These are phyloP conservation scores for Montipora cactus DNA, from an alignment of 64 coral and sea anemone genomes.

Conservation along the genomic window DNA sequence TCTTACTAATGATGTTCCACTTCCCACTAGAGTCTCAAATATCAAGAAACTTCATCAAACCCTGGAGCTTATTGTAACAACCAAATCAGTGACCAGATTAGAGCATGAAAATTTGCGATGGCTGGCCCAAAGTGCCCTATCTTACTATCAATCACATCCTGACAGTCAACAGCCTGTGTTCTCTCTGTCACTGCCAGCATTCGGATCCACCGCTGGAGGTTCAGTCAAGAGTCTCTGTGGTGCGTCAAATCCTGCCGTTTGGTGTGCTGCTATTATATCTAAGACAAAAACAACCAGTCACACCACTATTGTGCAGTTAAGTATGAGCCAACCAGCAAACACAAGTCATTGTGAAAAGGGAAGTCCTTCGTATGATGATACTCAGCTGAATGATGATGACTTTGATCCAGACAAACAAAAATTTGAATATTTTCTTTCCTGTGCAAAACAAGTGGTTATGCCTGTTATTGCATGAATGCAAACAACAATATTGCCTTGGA, in stretches of 20 bases:
- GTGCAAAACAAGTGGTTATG: constrained; percentile 56
- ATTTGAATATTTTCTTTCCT: constrained; percentile 66
- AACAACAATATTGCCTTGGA: not conserved
- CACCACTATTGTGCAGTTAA: constrained; percentile 86
- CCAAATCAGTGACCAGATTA: constrained; percentile 74
- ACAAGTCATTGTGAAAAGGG: not conserved
- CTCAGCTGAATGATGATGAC: constrained; percentile 50
- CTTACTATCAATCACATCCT: constrained; percentile 72
- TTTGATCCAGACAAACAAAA: constrained; percentile 53
- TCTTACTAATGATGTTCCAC: constrained; percentile 22
- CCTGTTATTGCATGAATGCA: constrained; percentile 19
- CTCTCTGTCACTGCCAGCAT: constrained; percentile 89
- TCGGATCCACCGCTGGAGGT: constrained; percentile 73
- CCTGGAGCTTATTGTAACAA: constrained; percentile 80
- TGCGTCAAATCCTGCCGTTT: constrained; percentile 69
- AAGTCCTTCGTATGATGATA: constrained; percentile 22
- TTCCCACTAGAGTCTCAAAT: constrained; percentile 66
- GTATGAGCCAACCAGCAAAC: constrained; percentile 37
- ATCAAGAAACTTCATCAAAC: constrained; percentile 83
- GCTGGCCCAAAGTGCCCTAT: constrained; percentile 73
- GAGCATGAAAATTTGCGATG: constrained; percentile 79
- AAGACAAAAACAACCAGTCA: constrained; percentile 68
- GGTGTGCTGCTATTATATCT: constrained; percentile 82
- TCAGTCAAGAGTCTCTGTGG: constrained; percentile 75
- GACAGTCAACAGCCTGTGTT: constrained; percentile 71